These are phyloP conservation scores for Hippocampus zosterae DNA, from an alignment of 2,113 vertebrate genomes.

Conservation along the genomic window DNA sequence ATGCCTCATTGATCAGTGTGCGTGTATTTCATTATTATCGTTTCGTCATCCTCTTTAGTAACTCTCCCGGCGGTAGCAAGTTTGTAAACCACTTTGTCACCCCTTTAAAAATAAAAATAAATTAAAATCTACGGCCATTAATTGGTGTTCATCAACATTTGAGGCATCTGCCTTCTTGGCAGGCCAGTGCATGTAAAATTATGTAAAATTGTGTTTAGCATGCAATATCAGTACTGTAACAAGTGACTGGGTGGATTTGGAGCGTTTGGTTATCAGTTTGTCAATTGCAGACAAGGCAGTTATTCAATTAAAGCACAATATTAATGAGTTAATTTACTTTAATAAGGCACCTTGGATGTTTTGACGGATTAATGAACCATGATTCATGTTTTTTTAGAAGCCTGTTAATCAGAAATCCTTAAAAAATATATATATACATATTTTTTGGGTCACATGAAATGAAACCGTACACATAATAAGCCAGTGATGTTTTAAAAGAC, in stretches of 20 bases:
- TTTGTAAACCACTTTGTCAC: neutral
- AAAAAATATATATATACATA: no score
- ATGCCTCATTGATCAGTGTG: constrained; percentile 2
- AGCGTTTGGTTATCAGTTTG: constrained; percentile 21
- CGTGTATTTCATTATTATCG: constrained; percentile 2
- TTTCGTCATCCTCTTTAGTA: constrained; percentile 4
- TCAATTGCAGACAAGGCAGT: constrained; percentile 37
- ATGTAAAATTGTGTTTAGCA: neutral
- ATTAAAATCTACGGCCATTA: neutral
- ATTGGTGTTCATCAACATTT: neutral
- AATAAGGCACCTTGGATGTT: constrained; percentile 52
- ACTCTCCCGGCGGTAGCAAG: neutral
- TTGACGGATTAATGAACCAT: constrained; percentile 56
- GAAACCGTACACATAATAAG: neutral
- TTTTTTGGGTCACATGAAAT: neutral
- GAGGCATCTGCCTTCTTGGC: neutral
- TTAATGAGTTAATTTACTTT: constrained; percentile 63
- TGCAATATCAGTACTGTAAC: constrained; percentile 11
- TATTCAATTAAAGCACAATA: constrained; percentile 50
- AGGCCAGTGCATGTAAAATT: neutral
- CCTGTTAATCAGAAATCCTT: constrained; percentile 52
- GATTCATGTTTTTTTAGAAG: constrained; percentile 41
- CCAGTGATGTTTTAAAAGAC: neutral
- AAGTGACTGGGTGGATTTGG: constrained; percentile 43
- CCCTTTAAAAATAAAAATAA: no score